Percentiles rank a stretch among this genome's conserved stretches.
These are phyloP conservation scores for Crepidodera aurea DNA, from an alignment of 2,888 invertebrate species.

Conservation along the genomic window DNA sequence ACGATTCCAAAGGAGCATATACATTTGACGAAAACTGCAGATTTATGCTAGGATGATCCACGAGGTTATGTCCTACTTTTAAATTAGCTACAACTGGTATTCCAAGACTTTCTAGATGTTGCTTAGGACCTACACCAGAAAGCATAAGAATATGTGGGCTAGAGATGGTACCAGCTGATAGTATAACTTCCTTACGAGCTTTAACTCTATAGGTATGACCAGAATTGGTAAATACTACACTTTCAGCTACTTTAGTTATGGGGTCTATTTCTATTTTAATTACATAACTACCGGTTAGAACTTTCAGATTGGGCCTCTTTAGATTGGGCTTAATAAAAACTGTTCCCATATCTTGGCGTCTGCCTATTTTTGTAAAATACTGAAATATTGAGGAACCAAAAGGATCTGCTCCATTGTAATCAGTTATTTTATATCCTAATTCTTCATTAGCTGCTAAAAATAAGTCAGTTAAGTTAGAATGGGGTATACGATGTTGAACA, in stretches of 20 bases:
- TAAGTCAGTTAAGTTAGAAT: slow-evolving; percentile 53
- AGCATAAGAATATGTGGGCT: slow-evolving; percentile 85
- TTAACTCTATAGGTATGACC: slow-evolving; percentile 63
- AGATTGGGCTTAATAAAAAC: slow-evolving; percentile 76
- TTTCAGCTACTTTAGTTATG: slow-evolving; percentile 66
- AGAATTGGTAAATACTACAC: slow-evolving; percentile 73
- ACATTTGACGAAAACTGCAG: not conserved
- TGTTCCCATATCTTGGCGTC: slow-evolving; percentile 77
- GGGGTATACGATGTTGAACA: slow-evolving; percentile 65
- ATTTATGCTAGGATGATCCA: slow-evolving; percentile 62
- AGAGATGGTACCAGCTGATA: slow-evolving; percentile 80
- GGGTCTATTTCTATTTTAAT: slow-evolving; percentile 68
- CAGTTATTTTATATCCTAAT: slow-evolving; percentile 72
- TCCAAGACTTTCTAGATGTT: slow-evolving; percentile 66
- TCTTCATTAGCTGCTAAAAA: slow-evolving; percentile 66
- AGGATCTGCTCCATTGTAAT: slow-evolving; percentile 71
- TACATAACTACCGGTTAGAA: slow-evolving; percentile 73
- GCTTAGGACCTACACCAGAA: slow-evolving; percentile 77
- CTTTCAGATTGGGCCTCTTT: slow-evolving; percentile 70
- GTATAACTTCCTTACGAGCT: slow-evolving; percentile 77
- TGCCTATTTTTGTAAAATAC: slow-evolving; percentile 66
- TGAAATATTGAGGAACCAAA: slow-evolving; percentile 71
- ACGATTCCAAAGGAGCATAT: slow-evolving; percentile 55
- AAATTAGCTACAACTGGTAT: slow-evolving; percentile 71
- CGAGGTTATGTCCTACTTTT: slow-evolving; percentile 78